phyloP scores from a whole-genome alignment of 2,797 vertebrate species.

The Anguilla megastoma region DNA sequence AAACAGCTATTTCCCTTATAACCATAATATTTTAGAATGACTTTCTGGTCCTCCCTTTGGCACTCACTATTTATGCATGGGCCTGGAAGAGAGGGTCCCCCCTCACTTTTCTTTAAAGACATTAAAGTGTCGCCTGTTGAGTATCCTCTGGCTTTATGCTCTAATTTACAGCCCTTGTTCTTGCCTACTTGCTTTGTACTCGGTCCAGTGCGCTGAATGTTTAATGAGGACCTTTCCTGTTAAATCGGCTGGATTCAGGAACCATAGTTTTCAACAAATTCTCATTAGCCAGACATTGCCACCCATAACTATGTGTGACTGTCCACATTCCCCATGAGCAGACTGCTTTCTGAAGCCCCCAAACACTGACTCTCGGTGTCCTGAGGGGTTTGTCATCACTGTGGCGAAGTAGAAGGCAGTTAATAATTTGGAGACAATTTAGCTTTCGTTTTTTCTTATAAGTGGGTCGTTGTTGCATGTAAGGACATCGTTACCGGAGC shows the following conservation, averaged over 20 bases:
- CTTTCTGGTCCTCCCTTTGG: neutral
- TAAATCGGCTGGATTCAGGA: neutral
- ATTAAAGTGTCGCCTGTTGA: neutral
- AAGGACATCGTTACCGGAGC: neutral
- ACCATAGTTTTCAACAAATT: constrained; percentile 1
- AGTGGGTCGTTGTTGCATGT: neutral
- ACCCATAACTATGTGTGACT: neutral
- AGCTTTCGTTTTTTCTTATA: neutral
- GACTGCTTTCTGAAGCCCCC: neutral
- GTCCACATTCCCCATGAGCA: neutral
- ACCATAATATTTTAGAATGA: neutral
- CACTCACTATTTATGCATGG: neutral
- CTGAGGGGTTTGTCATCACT: neutral
- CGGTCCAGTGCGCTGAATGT: neutral
- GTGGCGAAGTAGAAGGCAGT: neutral
- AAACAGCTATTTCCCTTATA: neutral
- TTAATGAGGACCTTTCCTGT: neutral
- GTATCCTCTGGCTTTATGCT: neutral
- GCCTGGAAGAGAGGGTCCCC: neutral
- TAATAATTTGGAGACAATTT: neutral
- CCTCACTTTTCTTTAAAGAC: neutral
- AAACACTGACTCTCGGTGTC: neutral
- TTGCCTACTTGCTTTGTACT: neutral
- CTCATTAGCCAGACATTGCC: neutral
- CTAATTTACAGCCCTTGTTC: neutral